phyloP scores from a whole-genome alignment of 2,113 vertebrate genomes.

The Scomber colias region DNA sequence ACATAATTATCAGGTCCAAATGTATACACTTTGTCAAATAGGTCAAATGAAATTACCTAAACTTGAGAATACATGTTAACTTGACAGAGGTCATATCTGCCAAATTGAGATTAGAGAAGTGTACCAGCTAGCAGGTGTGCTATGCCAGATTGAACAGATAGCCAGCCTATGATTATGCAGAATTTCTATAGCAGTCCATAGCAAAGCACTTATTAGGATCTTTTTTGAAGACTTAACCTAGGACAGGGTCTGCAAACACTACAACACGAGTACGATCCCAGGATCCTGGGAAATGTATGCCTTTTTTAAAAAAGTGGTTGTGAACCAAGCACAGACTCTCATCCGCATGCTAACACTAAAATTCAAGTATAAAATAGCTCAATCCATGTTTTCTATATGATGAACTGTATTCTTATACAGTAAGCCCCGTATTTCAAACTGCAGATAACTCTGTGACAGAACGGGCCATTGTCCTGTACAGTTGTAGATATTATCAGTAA shows the following conservation, averaged over 20 bases:
- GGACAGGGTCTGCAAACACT: conserved; percentile 81
- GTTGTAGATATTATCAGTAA: conserved; percentile 57
- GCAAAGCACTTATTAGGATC: conserved; percentile 79
- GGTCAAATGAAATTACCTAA: conserved; percentile 78
- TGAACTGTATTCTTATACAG: conserved; percentile 41
- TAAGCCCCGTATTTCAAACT: conserved; percentile 44
- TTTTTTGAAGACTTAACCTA: conserved; percentile 56
- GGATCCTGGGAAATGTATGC: conserved; percentile 73
- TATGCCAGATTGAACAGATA: conserved; percentile 73
- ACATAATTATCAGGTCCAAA: conserved; percentile 64
- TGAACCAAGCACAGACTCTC: conserved; percentile 80
- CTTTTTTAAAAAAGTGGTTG: conserved; percentile 74
- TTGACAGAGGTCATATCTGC: conserved; percentile 83
- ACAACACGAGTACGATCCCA: conserved; percentile 63
- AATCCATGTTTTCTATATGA: conserved; percentile 51
- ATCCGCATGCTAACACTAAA: conserved; percentile 74
- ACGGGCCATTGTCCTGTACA: conserved; percentile 50
- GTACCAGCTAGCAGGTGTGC: conserved; percentile 78
- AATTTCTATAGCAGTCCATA: conserved; percentile 78
- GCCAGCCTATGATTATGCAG: conserved; percentile 81
- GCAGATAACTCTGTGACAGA: conserved; percentile 46
- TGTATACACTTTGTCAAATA: conserved; percentile 69
- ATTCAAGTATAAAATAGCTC: conserved; percentile 36
- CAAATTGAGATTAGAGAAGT: conserved; percentile 85
- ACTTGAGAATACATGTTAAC: conserved; percentile 70